Base-by-base conservation (phyloP, 1,140 invertebrate genomes). In the Dendroctonus ponderosae region DNA sequence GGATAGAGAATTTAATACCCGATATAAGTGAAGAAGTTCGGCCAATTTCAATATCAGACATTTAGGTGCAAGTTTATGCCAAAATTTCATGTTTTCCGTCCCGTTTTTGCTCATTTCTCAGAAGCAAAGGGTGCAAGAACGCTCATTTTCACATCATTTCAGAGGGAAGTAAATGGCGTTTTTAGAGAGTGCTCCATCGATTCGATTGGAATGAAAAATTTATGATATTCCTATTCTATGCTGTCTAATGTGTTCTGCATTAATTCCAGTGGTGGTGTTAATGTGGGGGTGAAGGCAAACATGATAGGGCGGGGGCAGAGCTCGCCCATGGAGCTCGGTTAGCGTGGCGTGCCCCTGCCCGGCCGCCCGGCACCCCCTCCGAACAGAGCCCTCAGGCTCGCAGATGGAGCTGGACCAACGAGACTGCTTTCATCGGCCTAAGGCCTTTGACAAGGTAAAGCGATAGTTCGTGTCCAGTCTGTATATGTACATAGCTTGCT, bases 291-390 rank as follows among this genome's bases (percentile, higher is more conserved):
- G 79, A 80, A 78, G 79, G 75, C 71, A 72, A 76, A 75, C 75
- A 73, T 76, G 78, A 86, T 85, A 85, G 84, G 85, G 84, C 84
- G 84, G 82, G 83, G 82, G 80, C 84, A 85, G 82, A 85, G 84
- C 82, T 75, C 73, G 73, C 84, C 84, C 82, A 85, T 85, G 85
- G 85, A 86, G 83, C 82, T 85, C 82, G 85, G 85, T 80, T 86
- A 86, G 84, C 82, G 81, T 71, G 66, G 71, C 71, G 71, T 67
- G 70, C 72, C 70, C 70, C 69, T 75, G 74, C 72, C 74, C 76
- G 73, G 73, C 73, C 77, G 75, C 53, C 42, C 51, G 78, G 79
- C 76, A 79, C 78, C 79, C 78, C 79, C 79, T 78, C 79, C 78
- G 77, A 77, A 77, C 75, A 75, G 77, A 78, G 78, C 77, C 79